Percentiles rank a stretch among this genome's conserved stretches.
These are phyloP conservation scores for Acrossocheilus wenchowensis DNA, from an alignment of 2,797 vertebrate species.

Conservation along the genomic window DNA sequence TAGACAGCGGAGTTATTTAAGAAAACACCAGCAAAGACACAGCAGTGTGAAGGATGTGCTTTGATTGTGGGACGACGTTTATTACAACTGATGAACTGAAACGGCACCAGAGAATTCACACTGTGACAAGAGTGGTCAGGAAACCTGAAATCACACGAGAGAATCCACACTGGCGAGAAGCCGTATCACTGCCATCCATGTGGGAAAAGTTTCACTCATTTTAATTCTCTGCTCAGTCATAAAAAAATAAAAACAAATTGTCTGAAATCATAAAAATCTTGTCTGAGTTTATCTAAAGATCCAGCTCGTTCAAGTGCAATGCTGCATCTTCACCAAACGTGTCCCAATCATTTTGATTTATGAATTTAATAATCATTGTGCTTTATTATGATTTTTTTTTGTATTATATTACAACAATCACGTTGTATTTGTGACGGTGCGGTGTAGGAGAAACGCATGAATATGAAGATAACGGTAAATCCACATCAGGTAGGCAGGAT, in stretches of 20 bases:
- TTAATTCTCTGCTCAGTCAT: not conserved
- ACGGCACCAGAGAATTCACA: not conserved
- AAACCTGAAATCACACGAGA: not conserved
- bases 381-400: no score
- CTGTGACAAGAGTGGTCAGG: not conserved
- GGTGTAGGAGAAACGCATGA: no score
- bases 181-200: not conserved
- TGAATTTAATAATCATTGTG: no score
- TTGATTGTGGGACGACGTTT: not conserved
- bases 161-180: not conserved
- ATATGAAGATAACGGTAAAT: no score
- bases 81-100: not conserved
- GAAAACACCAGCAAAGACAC: constrained; percentile 19
- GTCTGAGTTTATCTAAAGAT: no score
- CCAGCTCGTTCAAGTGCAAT: not conserved
- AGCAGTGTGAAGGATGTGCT: not conserved
- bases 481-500: no score
- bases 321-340: not conserved
- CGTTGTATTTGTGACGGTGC: no score
- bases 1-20: not conserved
- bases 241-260: not conserved
- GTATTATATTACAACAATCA: no score
- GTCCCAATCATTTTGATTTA: not conserved
- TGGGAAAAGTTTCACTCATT: constrained; percentile 2
- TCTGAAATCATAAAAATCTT: no score